Evolutionary conservation across 2,113 vertebrate genomes (phyloP).

Genomic region (Haemorhous mexicanus): DNA sequence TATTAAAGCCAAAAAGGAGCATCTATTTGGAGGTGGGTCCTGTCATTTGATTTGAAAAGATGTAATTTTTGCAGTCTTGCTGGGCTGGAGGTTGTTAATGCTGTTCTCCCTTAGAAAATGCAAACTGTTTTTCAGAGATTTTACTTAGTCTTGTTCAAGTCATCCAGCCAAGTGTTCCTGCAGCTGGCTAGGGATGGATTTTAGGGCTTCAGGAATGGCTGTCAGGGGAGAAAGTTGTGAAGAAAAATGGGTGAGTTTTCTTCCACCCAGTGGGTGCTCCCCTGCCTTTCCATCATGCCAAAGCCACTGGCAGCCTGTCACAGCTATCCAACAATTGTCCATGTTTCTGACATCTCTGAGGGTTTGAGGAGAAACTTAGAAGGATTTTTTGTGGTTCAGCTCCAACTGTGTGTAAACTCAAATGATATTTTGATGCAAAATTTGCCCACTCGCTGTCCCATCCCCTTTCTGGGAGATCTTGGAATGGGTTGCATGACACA

Average conservation of each 20-base stretch:
- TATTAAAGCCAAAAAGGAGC: neutral
- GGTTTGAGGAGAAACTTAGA: neutral
- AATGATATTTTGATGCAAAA: rapidly evolving
- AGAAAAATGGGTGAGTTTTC: neutral
- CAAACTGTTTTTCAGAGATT: neutral
- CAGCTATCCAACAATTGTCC: neutral
- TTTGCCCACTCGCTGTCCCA: neutral
- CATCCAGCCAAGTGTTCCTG: neutral
- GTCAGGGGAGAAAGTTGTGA: neutral
- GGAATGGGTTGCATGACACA: rapidly evolving
- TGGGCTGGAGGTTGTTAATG: neutral
- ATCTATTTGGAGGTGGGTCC: neutral
- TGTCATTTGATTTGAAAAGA: neutral
- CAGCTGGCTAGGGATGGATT: neutral
- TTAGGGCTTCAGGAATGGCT: neutral
- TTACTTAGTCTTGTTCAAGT: neutral
- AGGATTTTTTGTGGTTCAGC: neutral
- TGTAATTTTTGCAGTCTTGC: neutral
- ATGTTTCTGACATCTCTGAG: neutral
- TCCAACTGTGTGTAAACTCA: neutral
- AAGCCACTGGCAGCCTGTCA: neutral
- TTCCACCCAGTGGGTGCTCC: neutral
- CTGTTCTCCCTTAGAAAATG: neutral
- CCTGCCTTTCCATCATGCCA: neutral
- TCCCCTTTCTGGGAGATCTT: rapidly evolving